Percentiles rank a stretch among this genome's conserved stretches.
Evolutionary conservation across 2,888 invertebrate species (phyloP).

Genomic region (Biston betularia): DNA sequence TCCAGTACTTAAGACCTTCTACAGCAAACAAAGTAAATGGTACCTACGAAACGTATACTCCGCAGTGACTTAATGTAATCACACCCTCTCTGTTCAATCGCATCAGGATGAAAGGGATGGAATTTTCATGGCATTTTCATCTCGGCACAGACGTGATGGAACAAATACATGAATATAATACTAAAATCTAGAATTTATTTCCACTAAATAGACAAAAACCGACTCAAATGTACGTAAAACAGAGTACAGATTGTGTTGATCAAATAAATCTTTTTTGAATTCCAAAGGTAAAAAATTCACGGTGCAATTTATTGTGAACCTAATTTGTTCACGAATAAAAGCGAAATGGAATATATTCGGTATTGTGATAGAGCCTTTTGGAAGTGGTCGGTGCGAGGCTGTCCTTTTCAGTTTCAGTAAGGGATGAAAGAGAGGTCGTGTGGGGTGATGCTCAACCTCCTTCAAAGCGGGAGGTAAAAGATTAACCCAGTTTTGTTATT

Average conservation of each 20-base stretch:
- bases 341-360: constrained; percentile 45
- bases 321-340: constrained; percentile 55
- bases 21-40: constrained; percentile 73
- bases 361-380: constrained; percentile 62
- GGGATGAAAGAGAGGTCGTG: constrained; percentile 65
- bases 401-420: constrained; percentile 73
- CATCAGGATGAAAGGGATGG: constrained; percentile 69
- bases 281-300: constrained; percentile 74
- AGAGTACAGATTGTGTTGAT: constrained; percentile 72
- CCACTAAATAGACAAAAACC: constrained; percentile 59
- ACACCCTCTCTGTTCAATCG: constrained; percentile 66
- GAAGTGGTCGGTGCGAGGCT: constrained; percentile 53
- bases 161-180: constrained; percentile 84
- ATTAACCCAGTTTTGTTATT: constrained; percentile 87
- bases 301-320: constrained; percentile 58
- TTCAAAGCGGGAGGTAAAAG: constrained; percentile 80
- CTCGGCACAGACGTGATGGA: constrained; percentile 80
- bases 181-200: constrained; percentile 74
- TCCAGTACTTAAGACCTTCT: constrained; percentile 63
- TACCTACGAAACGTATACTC: constrained; percentile 66
- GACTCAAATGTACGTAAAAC: constrained; percentile 62
- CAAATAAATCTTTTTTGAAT: constrained; percentile 77
- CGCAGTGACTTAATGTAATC: constrained; percentile 76
- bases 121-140: constrained; percentile 82
- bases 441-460: constrained; percentile 79